Evolutionary conservation across 2,797 vertebrate species (phyloP), one percentile per base, ranked within the genome.

Genomic region (Alauda arvensis): DNA sequence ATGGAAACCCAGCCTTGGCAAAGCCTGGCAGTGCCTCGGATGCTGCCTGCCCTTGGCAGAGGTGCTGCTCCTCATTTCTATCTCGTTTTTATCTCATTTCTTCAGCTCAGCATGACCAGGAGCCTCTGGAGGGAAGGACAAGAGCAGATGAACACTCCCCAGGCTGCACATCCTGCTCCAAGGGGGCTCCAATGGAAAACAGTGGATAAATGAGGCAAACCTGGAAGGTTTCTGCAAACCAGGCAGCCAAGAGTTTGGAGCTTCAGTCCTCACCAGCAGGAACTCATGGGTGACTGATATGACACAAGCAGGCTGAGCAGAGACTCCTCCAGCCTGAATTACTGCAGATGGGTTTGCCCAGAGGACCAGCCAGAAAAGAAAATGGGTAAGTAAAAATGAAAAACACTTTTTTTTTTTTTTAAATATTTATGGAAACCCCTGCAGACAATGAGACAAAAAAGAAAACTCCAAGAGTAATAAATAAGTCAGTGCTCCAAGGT

Each of bases 371-470:
- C 76, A 83, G 78, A 34, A 39, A 77, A 85, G 75, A 81, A 91
- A 92, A 85, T 23, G 69, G 86, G 76, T 83, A 79, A 88, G 68
- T 55, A 77, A 84, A 92, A 93, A 91, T 29, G 82, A 89, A 91
- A 94, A 91, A 46, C 1, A 3, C 24, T 28, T 52, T 25, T 61
- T 31, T 19, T 61, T 37, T 37, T 37, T 60, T 25, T 61, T 77
- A 87, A 92, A 89, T 93, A 95, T 94, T 95, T 85, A 87, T 87
- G 87, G 85, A 83, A 93, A 87, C 87, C 83, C 72, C 92, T 12
- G 69, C 93, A 95, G 95, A 94, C 65, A n/a, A 77, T 0, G 34
- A 87, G 95, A 91, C 9, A 34, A 92, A 83, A 89, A 89, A 84
- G 94, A 77, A 86, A 91, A 85, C 69, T 86, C 82, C 3, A n/a